Conservation (phyloP, 2,113 vertebrate genomes). For the Scartelaos histophorus region DNA sequence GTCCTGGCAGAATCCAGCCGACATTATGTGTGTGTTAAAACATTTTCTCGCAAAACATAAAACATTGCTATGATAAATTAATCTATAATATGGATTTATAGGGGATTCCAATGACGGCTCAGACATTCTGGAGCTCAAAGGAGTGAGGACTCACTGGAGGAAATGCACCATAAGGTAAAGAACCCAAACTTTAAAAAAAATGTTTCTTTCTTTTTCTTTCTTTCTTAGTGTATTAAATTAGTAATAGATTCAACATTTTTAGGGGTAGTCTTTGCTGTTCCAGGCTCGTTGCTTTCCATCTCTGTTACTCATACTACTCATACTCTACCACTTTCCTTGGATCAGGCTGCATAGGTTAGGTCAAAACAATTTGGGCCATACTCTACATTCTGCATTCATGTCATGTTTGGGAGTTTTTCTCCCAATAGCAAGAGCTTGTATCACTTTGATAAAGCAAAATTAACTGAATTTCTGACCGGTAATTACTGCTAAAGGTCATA, state of each 20-base stretch:
- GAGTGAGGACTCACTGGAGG: conserved; percentile 87
- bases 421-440: background rate
- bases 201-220: too few relatives aligned
- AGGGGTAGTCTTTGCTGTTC: too few relatives aligned
- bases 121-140: conserved; percentile 86
- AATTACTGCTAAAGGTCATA: conserved; percentile 4
- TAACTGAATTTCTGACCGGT: background rate
- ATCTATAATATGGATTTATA: conserved; percentile 45
- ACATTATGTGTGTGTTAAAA: background rate
- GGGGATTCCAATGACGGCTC: conserved; percentile 79
- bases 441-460: background rate
- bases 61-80: background rate
- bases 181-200: background rate
- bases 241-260: too few relatives aligned
- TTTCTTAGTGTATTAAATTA: too few relatives aligned
- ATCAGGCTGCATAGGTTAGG: background rate
- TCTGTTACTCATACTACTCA: too few relatives aligned
- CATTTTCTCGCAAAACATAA: background rate
- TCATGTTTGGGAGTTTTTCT: too few relatives aligned
- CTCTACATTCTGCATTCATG: too few relatives aligned
- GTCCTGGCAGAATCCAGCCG: background rate
- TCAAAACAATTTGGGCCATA: background rate
- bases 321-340: background rate
- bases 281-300: too few relatives aligned
- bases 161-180: conserved; percentile 86